Evolutionary conservation across 2,797 vertebrate genomes (phyloP).

Genomic region (Eutrigla gurnardus): DNA sequence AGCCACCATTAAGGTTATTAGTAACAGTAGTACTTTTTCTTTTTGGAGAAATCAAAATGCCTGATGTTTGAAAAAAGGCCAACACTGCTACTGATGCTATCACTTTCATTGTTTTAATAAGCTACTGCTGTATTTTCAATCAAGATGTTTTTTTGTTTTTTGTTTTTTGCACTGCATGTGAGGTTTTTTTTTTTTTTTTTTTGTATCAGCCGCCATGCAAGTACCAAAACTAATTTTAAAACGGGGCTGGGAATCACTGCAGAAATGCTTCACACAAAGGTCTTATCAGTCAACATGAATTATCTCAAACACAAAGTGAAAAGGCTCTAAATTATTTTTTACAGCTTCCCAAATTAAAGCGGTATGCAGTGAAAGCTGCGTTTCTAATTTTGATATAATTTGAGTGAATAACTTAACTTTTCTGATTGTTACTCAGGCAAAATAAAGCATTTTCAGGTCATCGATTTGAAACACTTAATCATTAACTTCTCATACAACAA

Average conservation of each 20-base stretch:
- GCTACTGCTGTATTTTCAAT: not conserved
- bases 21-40: not conserved
- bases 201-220: constrained; percentile 5
- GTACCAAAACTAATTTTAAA: constrained; percentile 29
- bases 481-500: not conserved
- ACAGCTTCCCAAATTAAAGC: not conserved
- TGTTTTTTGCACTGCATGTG: not conserved
- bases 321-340: not conserved
- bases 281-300: constrained; percentile 9
- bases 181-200: constrained; percentile 4
- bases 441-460: not conserved
- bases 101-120: not conserved
- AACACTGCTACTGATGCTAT: not conserved
- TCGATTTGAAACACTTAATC: not conserved
- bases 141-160: constrained; percentile 5
- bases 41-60: not conserved
- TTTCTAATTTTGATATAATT: not conserved
- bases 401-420: not conserved
- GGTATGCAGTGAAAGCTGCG: not conserved
- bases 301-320: not conserved
- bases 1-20: not conserved
- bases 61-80: not conserved
- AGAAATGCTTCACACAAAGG: constrained; percentile 30
- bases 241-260: constrained; percentile 18
- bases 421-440: not conserved